A percentile compares a stretch with the other conserved stretches of the same genome.
phyloP scores from a whole-genome alignment of 1,140 invertebrate genomes.

The Penaeus japonicus region DNA sequence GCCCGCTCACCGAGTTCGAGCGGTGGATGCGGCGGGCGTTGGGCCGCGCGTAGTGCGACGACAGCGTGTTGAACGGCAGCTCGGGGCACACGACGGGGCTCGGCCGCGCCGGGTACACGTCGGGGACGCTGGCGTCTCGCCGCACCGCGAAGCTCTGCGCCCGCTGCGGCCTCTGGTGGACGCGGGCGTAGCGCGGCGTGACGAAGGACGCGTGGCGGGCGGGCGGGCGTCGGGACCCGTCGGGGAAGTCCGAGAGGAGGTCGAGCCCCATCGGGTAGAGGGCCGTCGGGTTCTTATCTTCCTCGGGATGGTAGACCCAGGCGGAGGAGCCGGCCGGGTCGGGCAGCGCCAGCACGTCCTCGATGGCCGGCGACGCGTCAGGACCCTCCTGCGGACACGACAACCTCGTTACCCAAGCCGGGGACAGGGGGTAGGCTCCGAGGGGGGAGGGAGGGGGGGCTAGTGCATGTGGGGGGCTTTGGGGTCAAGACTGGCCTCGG shows the following conservation, averaged over 20 bases:
- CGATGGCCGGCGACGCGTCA: slow-evolving; percentile 34
- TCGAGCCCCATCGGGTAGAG: slow-evolving; percentile 53
- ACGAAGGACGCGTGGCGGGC: slow-evolving; percentile 55
- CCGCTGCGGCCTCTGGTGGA: slow-evolving; percentile 55
- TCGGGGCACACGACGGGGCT: slow-evolving; percentile 35
- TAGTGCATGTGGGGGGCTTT: too few relatives aligned
- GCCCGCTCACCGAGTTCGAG: slow-evolving; percentile 44
- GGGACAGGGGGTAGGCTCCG: too few relatives aligned
- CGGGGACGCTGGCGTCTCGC: slow-evolving; percentile 13
- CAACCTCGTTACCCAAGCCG: neutral
- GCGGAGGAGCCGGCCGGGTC: slow-evolving; percentile 41
- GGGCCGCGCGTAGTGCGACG: slow-evolving; percentile 11
- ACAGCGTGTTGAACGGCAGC: neutral
- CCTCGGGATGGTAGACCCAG: slow-evolving; percentile 53
- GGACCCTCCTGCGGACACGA: slow-evolving; percentile 7
- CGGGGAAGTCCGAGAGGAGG: slow-evolving; percentile 28
- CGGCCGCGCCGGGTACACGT: neutral
- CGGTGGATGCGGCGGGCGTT: slow-evolving; percentile 29
- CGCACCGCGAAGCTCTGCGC: slow-evolving; percentile 49
- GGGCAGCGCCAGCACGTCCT: slow-evolving; percentile 45
- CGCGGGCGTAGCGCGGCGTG: slow-evolving; percentile 47
- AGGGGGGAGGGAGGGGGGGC: too few relatives aligned
- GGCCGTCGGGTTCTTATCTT: slow-evolving; percentile 35
- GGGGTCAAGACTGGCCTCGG: too few relatives aligned
- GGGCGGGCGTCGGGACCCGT: slow-evolving; percentile 28